A percentile compares a stretch with the other conserved stretches of the same genome.
Conservation (phyloP, 2,888 invertebrate species). For the Sipha maydis region DNA sequence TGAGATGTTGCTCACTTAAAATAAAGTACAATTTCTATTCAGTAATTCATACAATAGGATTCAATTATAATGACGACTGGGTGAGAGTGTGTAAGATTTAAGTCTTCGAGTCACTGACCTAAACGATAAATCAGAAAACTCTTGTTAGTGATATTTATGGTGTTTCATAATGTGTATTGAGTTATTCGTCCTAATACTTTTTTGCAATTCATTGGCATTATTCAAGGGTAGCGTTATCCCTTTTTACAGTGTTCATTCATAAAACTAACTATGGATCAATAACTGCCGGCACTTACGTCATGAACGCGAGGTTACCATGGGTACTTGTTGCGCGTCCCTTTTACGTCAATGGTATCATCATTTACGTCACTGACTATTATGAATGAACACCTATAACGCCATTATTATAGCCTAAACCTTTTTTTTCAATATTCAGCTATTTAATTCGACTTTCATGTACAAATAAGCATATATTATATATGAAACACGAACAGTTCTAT, state of each 20-base stretch:
- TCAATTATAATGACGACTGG: not conserved
- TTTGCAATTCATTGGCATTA: not conserved
- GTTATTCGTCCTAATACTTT: not conserved
- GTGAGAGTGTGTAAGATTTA: not conserved
- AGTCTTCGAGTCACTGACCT: not conserved
- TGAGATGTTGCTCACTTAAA: not conserved
- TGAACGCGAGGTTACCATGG: slow-evolving; percentile 53
- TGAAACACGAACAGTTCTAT: too few species aligned
- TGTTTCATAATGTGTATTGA: not conserved
- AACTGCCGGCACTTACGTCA: slow-evolving; percentile 31
- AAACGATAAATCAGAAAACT: not conserved
- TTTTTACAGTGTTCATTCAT: slow-evolving; percentile 42
- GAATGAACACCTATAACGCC: slow-evolving; percentile 13
- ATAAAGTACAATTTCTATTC: not conserved
- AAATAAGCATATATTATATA: not conserved
- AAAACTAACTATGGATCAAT: slow-evolving; percentile 39
- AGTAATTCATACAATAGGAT: not conserved
- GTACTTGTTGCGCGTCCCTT: slow-evolving; percentile 60
- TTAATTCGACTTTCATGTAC: not conserved
- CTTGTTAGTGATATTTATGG: not conserved
- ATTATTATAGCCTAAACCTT: not conserved
- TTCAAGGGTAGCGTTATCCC: slow-evolving; percentile 22
- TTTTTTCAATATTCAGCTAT: not conserved
- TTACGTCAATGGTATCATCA: slow-evolving; percentile 50
- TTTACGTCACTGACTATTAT: slow-evolving; percentile 41